These are phyloP conservation scores for Chironomus riparius DNA, from an alignment of 2,888 invertebrate genomes.

Conservation along the genomic window DNA sequence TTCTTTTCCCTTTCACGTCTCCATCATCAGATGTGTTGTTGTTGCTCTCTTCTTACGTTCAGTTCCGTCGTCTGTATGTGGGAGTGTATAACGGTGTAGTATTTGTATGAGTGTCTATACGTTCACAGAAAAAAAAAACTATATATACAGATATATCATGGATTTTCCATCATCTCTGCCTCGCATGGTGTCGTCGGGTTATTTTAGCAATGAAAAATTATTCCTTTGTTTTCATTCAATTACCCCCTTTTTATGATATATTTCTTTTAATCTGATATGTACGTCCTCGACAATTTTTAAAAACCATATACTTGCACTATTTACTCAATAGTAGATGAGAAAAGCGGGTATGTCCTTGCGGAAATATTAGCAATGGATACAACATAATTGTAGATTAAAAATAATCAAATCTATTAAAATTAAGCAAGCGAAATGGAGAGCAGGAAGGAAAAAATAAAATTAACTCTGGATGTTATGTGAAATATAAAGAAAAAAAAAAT, in stretches of 20 bases:
- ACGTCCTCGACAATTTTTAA: background rate
- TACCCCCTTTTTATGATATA: background rate
- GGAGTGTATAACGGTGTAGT: background rate
- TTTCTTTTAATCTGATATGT: background rate
- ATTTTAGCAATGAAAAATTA: background rate
- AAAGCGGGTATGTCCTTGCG: background rate
- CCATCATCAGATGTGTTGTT: background rate
- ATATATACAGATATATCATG: background rate
- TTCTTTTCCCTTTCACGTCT: slow-evolving; percentile 5
- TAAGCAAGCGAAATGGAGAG: background rate
- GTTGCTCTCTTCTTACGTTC: background rate
- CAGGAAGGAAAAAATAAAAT: background rate
- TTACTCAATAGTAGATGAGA: too few species aligned
- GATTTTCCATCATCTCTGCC: slow-evolving; percentile 11
- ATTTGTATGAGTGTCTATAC: background rate
- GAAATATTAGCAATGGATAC: background rate
- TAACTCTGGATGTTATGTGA: background rate
- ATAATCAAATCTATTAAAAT: too few species aligned
- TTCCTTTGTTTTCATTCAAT: slow-evolving; percentile 6
- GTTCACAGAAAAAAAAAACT: background rate
- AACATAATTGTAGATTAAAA: background rate
- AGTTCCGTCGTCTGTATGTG: background rate
- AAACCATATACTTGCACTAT: background rate
- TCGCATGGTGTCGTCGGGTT: slow-evolving; percentile 10
- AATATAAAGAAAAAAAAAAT: background rate